phyloP scores from a whole-genome alignment of 2,888 invertebrate species.

The Dyspetes luteomarginatus region DNA sequence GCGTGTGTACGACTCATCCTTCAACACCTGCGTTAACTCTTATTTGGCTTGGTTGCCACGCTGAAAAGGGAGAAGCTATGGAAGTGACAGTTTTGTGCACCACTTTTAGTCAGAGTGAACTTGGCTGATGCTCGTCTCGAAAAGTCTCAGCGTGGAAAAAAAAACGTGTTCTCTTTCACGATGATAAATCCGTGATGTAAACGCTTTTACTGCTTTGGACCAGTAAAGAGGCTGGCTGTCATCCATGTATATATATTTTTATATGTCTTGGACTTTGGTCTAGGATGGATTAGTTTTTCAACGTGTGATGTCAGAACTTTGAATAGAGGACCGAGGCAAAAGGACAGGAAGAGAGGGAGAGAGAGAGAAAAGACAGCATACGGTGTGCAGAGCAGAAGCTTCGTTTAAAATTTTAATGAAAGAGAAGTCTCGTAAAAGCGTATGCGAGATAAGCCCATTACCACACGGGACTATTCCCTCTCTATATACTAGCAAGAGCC shows the following conservation, averaged over 20 bases:
- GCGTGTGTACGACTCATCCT: constrained; percentile 38
- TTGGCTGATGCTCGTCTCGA: constrained; percentile 4
- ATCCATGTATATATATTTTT: constrained; percentile 3
- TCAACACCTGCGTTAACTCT: constrained; percentile 53
- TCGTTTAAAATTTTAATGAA: constrained; percentile 70
- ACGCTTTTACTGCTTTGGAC: constrained; percentile 55
- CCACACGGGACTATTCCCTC: constrained; percentile 60
- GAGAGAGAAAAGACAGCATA: neutral
- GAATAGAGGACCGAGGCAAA: constrained; percentile 30
- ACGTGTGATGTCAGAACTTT: constrained; percentile 56
- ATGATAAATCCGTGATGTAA: constrained; percentile 51
- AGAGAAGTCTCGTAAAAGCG: constrained; percentile 69
- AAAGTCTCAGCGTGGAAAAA: constrained; percentile 28
- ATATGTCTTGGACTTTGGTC: constrained; percentile 17
- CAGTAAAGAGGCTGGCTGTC: constrained; percentile 24
- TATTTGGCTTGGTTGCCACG: constrained; percentile 54
- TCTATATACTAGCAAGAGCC: constrained; percentile 29
- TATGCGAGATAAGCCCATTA: constrained; percentile 71
- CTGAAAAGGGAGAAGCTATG: constrained; percentile 48
- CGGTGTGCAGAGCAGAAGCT: constrained; percentile 30
- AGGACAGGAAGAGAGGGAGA: neutral
- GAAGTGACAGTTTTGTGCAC: constrained; percentile 39
- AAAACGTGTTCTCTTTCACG: constrained; percentile 46
- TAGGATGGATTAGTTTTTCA: constrained; percentile 65
- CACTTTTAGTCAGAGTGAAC: constrained; percentile 16